Conservation (phyloP, 2,888 invertebrate genomes). For the Bombylius major region DNA sequence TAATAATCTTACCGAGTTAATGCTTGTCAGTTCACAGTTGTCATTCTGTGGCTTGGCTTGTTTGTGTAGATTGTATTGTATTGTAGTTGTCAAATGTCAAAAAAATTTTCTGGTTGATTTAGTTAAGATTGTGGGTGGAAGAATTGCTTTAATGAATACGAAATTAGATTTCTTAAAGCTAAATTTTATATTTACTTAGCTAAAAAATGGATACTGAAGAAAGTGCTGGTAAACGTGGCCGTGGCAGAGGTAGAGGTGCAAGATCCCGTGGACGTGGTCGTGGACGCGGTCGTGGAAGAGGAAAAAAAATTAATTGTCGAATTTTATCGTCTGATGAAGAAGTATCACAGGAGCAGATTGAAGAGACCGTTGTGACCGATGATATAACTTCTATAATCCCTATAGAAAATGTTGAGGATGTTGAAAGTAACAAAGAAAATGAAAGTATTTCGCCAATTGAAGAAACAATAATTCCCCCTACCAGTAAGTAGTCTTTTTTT, state of each 20-base stretch:
- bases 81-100: too few relatives aligned
- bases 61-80: too few relatives aligned
- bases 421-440: slow-evolving; percentile 11
- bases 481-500: slow-evolving; percentile 23
- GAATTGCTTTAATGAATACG: too few relatives aligned
- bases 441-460: slow-evolving; percentile 8
- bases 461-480: slow-evolving; percentile 20
- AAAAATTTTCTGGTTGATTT: too few relatives aligned
- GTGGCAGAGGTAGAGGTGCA: slow-evolving; percentile 36
- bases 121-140: too few relatives aligned
- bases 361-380: slow-evolving; percentile 17
- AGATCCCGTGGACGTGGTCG: slow-evolving; percentile 59
- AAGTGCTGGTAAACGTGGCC: slow-evolving; percentile 26
- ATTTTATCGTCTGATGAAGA: slow-evolving; percentile 51
- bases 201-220: slow-evolving; percentile 21
- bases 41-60: too few relatives aligned
- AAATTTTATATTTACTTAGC: too few relatives aligned
- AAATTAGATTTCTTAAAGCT: too few relatives aligned
- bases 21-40: too few relatives aligned
- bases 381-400: not conserved
- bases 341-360: slow-evolving; percentile 37
- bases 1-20: too few relatives aligned
- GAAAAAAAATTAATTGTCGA: slow-evolving; percentile 56
- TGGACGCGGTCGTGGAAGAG: slow-evolving; percentile 64
- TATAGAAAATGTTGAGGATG: slow-evolving; percentile 25